These are phyloP conservation scores for Lithosia quadra DNA, from an alignment of 2,888 invertebrate species.

Conservation along the genomic window DNA sequence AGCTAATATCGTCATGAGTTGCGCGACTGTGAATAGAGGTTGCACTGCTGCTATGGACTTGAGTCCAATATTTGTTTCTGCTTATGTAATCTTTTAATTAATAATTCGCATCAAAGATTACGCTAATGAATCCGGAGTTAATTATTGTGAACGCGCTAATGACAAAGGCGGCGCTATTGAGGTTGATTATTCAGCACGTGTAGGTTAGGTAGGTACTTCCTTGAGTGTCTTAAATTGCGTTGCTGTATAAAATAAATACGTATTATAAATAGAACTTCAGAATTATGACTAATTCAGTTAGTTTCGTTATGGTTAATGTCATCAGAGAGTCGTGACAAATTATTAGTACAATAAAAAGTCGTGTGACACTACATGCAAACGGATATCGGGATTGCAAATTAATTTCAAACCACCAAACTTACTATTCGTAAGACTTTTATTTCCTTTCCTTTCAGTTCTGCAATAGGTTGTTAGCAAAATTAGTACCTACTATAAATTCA, in stretches of 20 bases:
- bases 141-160: conserved; percentile 27
- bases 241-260: neutral
- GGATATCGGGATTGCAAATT: neutral
- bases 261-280: neutral
- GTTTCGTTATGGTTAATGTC: neutral
- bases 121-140: conserved; percentile 27
- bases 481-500: neutral
- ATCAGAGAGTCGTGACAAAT: neutral
- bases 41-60: neutral
- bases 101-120: conserved; percentile 30
- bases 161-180: conserved; percentile 36
- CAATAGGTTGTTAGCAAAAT: neutral
- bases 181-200: conserved; percentile 11
- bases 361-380: neutral
- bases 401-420: too few species aligned
- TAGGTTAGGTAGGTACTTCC: neutral
- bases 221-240: neutral
- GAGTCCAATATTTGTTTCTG: neutral
- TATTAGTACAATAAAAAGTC: neutral
- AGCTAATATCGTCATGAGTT: neutral
- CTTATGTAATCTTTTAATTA: conserved; percentile 15
- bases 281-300: neutral
- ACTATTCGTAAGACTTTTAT: too few species aligned
- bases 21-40: neutral
- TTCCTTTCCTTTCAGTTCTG: neutral